Conservation (phyloP, 2,797 vertebrate species). For the Dipus sagitta region DNA sequence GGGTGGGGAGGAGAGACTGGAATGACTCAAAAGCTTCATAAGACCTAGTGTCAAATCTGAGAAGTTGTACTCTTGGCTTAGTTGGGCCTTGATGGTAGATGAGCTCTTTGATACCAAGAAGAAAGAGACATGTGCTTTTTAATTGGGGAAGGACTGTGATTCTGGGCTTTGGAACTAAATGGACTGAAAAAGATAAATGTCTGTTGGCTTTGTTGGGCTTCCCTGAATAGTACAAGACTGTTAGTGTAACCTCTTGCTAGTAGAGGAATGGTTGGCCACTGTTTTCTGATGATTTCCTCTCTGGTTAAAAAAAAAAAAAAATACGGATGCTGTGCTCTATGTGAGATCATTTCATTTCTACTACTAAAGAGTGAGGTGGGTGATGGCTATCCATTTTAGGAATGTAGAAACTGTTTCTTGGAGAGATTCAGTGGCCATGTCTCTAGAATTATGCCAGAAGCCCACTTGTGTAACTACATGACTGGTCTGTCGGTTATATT, state of each 20-base stretch:
- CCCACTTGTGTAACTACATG: not conserved
- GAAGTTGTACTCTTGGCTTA: not conserved
- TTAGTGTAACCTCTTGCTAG: not conserved
- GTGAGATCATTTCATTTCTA: not conserved
- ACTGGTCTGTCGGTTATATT: not conserved
- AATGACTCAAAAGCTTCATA: not conserved
- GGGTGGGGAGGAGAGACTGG: not conserved
- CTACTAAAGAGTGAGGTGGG: not conserved
- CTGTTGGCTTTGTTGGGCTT: not conserved
- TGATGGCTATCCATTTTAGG: not conserved
- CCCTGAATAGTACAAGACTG: not conserved
- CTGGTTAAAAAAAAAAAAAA: not conserved
- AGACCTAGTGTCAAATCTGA: not conserved
- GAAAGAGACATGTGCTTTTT: slow-evolving; percentile 37
- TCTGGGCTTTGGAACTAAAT: slow-evolving; percentile 40
- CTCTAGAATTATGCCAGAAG: slow-evolving; percentile 49
- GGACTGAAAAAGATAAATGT: slow-evolving; percentile 11
- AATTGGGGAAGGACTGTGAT: slow-evolving; percentile 15
- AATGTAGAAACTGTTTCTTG: not conserved
- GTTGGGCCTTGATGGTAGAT: not conserved
- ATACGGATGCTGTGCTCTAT: not conserved
- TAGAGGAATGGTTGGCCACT: not conserved
- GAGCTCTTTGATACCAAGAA: slow-evolving; percentile 39
- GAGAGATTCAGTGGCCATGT: not conserved
- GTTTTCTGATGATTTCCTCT: not conserved